Evolutionary conservation across 2,888 invertebrate species (phyloP), one percentile per base, ranked within the genome.

Genomic region (Odontocerum albicorne): DNA sequence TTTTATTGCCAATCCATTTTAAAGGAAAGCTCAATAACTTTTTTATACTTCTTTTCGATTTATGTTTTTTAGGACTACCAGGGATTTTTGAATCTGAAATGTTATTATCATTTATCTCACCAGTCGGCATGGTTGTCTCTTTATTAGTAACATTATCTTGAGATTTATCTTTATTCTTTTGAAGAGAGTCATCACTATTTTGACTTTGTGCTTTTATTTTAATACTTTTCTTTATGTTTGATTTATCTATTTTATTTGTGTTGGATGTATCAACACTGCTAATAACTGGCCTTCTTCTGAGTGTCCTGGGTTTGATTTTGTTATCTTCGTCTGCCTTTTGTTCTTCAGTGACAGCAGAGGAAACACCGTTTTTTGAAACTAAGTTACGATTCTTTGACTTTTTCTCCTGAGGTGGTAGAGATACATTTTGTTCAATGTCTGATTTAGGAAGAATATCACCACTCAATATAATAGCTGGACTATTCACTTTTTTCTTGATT

Each of bases 291-390:
- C 56, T 47, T 36, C 56, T 50, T 12, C 51, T 45, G 10, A 57
- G 40, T 16, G 32, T 44, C 21, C 52, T 58, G 27, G 40, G 45
- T 51, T 52, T 46, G 20, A 13, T 22, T 21, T 47, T 12, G 27
- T 20, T 52, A 20, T 51, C 51, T 31, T 57, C 51, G 21, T 53
- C 43, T 15, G 40, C 32, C 27, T 51, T 47, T 17, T 42, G 49
- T 31, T 57, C 53, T 49, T 60, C 53, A 33, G 56, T n/a, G 42
- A 57, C 15, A 63, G 32, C 39, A 63, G 63, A 47, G 62, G 62
- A 4, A 62, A 63, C 44, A 62, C 61, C 36, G 64, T 65, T 43
- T 62, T 64, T 61, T 64, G 62, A 22, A 62, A 50, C 49, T 59
- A 62, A 38, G 52, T 63, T 12, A 55, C 47, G 7, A 57, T 46